phyloP scores from a whole-genome alignment of 2,888 invertebrate genomes.

The Charanyca ferruginea region DNA sequence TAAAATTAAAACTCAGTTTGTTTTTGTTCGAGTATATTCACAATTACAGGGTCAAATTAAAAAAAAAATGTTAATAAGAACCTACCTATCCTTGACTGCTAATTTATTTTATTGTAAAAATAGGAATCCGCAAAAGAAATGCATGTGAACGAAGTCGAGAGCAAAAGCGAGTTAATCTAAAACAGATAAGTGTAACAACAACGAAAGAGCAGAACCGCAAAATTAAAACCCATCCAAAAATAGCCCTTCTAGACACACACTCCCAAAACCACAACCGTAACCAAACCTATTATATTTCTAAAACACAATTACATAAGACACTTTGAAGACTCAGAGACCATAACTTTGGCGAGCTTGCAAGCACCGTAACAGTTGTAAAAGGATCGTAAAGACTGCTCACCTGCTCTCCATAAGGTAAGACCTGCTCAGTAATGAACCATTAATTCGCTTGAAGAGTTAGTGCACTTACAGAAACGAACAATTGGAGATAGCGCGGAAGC shows the following conservation, averaged over 20 bases:
- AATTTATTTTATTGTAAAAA: too few relatives aligned
- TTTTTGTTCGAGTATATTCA: too few relatives aligned
- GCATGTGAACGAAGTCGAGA: too few relatives aligned
- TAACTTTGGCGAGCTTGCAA: conserved; percentile 59
- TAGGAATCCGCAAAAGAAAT: too few relatives aligned
- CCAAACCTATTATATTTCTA: conserved; percentile 61
- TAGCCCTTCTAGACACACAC: conserved; percentile 20
- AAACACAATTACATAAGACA: conserved; percentile 64
- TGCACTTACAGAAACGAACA: conserved; percentile 58
- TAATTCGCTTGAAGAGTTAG: conserved; percentile 64
- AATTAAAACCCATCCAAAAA: conserved; percentile 19
- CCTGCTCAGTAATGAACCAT: conserved; percentile 65
- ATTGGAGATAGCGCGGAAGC: conserved; percentile 51
- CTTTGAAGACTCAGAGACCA: conserved; percentile 55
- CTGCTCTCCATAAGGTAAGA: conserved; percentile 52
- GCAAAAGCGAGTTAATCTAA: too few relatives aligned
- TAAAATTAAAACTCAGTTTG: too few relatives aligned
- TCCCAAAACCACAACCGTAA: conserved; percentile 30
- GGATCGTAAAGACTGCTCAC: conserved; percentile 64
- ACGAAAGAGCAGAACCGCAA: not conserved
- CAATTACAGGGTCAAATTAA: too few relatives aligned
- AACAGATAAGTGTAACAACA: too few relatives aligned
- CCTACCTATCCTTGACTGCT: too few relatives aligned
- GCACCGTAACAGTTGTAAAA: conserved; percentile 60
- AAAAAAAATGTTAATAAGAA: too few relatives aligned